Conservation (phyloP, 2,113 vertebrate species). For the Lontra canadensis region DNA sequence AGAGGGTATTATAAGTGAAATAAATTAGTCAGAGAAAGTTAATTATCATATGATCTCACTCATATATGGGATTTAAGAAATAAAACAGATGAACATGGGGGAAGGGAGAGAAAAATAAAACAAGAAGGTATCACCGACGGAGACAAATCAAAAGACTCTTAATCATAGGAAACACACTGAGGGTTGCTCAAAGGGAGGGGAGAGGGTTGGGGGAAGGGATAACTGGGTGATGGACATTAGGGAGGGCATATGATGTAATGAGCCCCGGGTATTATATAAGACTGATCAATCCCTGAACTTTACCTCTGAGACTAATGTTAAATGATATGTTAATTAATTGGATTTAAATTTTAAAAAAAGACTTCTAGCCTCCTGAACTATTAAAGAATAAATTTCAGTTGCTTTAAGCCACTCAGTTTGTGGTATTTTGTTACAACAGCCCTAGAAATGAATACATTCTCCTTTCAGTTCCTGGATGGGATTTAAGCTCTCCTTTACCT, state of each 20-base stretch:
- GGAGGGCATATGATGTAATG: not conserved
- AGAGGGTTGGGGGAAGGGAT: no score
- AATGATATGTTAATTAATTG: not conserved
- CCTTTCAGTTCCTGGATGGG: not conserved
- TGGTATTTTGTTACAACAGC: not conserved
- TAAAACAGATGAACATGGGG: no score
- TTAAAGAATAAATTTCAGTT: not conserved
- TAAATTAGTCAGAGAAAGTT: no score
- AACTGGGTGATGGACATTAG: not conserved
- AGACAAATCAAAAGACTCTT: no score
- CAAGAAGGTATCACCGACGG: no score
- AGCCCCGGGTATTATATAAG: not conserved
- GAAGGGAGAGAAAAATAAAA: no score
- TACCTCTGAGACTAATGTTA: not conserved
- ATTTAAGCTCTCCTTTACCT: constrained; percentile 17
- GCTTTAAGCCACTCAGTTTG: not conserved
- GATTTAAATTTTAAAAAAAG: not conserved
- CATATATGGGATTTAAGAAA: no score
- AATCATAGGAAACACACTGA: no score
- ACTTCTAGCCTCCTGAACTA: not conserved
- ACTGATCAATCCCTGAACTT: not conserved
- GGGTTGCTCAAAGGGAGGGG: no score
- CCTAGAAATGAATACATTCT: not conserved
- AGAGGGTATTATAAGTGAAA: no score
- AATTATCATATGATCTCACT: no score